phyloP scores from a whole-genome alignment of 2,797 vertebrate species.

The Gambelia wislizenii region DNA sequence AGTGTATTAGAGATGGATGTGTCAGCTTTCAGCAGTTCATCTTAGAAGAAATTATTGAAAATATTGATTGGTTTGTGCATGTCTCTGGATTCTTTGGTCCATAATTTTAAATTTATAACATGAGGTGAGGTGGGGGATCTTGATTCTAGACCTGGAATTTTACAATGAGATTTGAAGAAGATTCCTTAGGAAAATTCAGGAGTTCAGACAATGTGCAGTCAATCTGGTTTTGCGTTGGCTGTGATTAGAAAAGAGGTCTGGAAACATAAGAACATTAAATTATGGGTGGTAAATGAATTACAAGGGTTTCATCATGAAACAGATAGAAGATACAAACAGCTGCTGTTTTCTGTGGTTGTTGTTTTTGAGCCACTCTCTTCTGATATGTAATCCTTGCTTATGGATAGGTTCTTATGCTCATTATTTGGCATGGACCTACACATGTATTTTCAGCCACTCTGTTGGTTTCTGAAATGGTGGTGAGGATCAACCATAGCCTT shows the following conservation, averaged over 20 bases:
- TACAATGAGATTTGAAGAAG: neutral
- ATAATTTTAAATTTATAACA: neutral
- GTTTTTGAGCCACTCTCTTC: neutral
- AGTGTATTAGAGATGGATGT: neutral
- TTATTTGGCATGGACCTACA: no score
- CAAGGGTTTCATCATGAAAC: neutral
- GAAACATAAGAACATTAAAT: slow-evolving; percentile 28
- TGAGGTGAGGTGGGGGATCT: no score
- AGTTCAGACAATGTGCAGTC: neutral
- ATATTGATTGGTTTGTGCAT: neutral
- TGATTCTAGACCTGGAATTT: neutral
- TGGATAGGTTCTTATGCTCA: neutral
- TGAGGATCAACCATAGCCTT: neutral
- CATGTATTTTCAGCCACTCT: neutral
- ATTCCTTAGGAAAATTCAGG: neutral
- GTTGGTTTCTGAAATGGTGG: neutral
- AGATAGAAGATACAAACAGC: neutral
- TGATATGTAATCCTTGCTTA: neutral
- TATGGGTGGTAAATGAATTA: slow-evolving; percentile 18
- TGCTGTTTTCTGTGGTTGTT: neutral
- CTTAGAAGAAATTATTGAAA: neutral
- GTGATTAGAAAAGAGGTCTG: slow-evolving; percentile 4
- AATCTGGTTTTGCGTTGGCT: neutral
- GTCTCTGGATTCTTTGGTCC: neutral
- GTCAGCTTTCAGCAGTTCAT: neutral